A percentile compares a stretch with the other conserved stretches of the same genome.
These are phyloP conservation scores for Leptinotarsa peninsularis DNA, from an alignment of 2,888 invertebrate genomes.

Conservation along the genomic window DNA sequence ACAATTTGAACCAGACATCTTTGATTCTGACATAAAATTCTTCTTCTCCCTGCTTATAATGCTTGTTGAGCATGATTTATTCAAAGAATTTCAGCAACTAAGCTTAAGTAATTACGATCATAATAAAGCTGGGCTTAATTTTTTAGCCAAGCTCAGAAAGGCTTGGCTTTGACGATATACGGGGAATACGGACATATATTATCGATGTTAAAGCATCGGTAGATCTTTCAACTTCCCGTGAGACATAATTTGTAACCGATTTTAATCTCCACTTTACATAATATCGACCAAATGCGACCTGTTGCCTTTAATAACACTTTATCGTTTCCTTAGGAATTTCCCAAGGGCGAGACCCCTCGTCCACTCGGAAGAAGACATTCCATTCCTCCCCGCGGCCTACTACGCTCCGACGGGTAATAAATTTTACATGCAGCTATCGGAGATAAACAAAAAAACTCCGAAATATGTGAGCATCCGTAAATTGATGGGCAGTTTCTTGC, in stretches of 20 bases:
- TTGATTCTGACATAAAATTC: too few species aligned
- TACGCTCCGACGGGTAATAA: slow-evolving; percentile 1
- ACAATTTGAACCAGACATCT: too few species aligned
- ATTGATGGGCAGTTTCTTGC: not conserved
- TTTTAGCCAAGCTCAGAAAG: too few species aligned
- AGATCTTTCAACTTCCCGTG: not conserved
- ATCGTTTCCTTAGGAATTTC: not conserved
- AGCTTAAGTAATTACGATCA: too few species aligned
- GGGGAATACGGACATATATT: too few species aligned
- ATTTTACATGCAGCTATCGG: not conserved
- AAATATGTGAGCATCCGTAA: slow-evolving; percentile 2
- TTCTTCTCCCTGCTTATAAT: too few species aligned
- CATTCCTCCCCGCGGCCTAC: not conserved
- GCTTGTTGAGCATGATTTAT: too few species aligned
- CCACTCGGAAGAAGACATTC: slow-evolving; percentile 6
- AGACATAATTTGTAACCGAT: not conserved
- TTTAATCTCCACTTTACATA: not conserved
- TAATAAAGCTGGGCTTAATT: too few species aligned
- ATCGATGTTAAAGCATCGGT: not conserved
- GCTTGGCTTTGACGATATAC: too few species aligned
- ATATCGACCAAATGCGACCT: not conserved
- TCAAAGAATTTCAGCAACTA: too few species aligned
- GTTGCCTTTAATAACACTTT: not conserved
- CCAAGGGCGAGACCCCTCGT: not conserved
- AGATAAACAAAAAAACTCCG: slow-evolving; percentile 5